Percentiles rank a stretch among this genome's conserved stretches.
Conservation (phyloP, 2,888 invertebrate species). For the Drosophila picticornis region DNA sequence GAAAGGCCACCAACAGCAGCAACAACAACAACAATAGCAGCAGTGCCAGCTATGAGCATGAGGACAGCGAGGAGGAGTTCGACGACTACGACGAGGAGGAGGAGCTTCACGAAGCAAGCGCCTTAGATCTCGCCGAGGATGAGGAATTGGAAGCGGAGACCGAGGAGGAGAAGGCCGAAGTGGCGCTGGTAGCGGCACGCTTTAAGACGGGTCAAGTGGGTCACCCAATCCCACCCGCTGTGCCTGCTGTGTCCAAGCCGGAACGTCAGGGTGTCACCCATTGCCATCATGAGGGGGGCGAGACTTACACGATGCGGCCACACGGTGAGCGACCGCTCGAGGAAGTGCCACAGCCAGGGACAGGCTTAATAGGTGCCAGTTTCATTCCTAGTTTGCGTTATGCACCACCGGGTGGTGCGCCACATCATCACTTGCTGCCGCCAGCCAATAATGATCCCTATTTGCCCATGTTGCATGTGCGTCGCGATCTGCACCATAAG, state of each 20-base stretch:
- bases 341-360: slow-evolving; percentile 43
- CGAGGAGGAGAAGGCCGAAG: slow-evolving; percentile 66
- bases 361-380: background rate
- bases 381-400: slow-evolving; percentile 50
- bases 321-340: slow-evolving; percentile 85
- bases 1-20: slow-evolving; percentile 64
- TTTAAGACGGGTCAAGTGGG: slow-evolving; percentile 56
- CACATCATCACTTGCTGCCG: slow-evolving; percentile 58
- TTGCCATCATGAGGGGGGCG: slow-evolving; percentile 89
- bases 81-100: slow-evolving; percentile 79
- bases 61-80: slow-evolving; percentile 77
- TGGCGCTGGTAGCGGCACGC: slow-evolving; percentile 59
- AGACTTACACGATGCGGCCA: slow-evolving; percentile 91
- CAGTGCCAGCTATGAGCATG: slow-evolving; percentile 67
- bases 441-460: slow-evolving; percentile 80
- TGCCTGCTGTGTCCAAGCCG: slow-evolving; percentile 25
- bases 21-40: slow-evolving; percentile 14
- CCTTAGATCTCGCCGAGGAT: slow-evolving; percentile 61
- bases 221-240: slow-evolving; percentile 12
- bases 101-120: slow-evolving; percentile 73
- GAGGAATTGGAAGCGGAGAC: slow-evolving; percentile 68
- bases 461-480: slow-evolving; percentile 89
- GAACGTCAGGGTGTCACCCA: slow-evolving; percentile 87
- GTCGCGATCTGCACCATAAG: slow-evolving; percentile 90
- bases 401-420: slow-evolving; percentile 49